Conservation (phyloP, 2,113 vertebrate species). For the Stigmatopora nigra region DNA sequence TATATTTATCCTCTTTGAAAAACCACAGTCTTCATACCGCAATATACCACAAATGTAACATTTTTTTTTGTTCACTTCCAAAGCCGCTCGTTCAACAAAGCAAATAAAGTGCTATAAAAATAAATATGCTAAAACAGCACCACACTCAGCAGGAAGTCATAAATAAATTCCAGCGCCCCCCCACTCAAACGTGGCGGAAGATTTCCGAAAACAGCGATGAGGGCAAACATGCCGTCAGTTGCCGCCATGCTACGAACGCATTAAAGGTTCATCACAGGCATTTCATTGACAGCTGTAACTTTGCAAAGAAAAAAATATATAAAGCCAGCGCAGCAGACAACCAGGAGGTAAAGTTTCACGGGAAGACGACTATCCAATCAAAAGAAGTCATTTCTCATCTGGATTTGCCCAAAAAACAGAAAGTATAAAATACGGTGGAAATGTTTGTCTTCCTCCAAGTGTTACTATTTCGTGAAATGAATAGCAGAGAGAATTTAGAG, state of each 20-base stretch:
- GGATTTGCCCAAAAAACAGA: too few relatives aligned
- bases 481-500: conserved; percentile 55
- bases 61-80: background rate
- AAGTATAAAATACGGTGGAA: too few relatives aligned
- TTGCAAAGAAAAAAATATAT: conserved; percentile 22
- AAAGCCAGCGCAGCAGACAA: conserved; percentile 37
- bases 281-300: conserved; percentile 45
- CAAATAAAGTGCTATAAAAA: background rate
- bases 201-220: conserved; percentile 27
- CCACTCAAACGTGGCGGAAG: conserved; percentile 27
- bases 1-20: too few relatives aligned
- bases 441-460: too few relatives aligned
- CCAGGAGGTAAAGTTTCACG: background rate
- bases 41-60: too few relatives aligned
- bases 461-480: background rate
- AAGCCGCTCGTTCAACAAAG: background rate
- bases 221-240: conserved; percentile 50
- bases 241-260: conserved; percentile 36
- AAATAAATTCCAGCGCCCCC: conserved; percentile 37
- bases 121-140: conserved; percentile 9
- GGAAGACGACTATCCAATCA: background rate
- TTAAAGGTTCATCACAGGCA: conserved; percentile 61
- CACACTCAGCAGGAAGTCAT: conserved; percentile 38
- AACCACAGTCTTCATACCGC: too few relatives aligned
- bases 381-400: background rate